Percentiles rank a stretch among this genome's conserved stretches.
Evolutionary conservation across 2,113 vertebrate genomes (phyloP).

Genomic region (Lampris incognitus): DNA sequence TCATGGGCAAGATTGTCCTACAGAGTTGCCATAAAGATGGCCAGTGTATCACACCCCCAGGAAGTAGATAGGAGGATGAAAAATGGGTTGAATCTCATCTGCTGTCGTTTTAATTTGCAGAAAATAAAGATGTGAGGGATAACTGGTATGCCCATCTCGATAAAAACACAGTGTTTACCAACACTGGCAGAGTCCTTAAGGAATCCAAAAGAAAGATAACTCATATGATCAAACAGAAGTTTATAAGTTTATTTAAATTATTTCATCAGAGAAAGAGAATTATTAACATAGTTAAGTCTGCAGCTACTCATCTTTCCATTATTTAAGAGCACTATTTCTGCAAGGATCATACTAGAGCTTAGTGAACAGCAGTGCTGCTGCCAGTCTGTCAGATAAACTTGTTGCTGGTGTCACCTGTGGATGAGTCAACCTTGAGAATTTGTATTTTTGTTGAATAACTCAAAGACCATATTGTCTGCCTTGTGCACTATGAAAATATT

Average conservation of each 20-base stretch:
- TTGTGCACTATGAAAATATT: conserved; percentile 25
- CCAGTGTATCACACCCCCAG: conserved; percentile 12
- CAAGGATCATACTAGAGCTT: conserved; percentile 1
- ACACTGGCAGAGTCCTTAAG: conserved; percentile 46
- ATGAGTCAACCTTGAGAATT: neutral
- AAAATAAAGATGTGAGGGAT: conserved; percentile 9
- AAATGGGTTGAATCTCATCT: conserved; percentile 25
- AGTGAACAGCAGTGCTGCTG: neutral
- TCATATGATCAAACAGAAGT: conserved; percentile 23
- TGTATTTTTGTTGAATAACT: conserved; percentile 4
- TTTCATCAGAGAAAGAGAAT: conserved; percentile 3
- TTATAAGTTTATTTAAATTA: conserved; percentile 29
- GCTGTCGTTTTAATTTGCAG: conserved; percentile 32
- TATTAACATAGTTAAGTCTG: conserved; percentile 12
- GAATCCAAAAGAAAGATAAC: conserved; percentile 20
- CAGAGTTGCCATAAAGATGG: conserved; percentile 1
- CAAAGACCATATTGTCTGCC: neutral
- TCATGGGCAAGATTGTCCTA: neutral
- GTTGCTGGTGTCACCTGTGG: neutral
- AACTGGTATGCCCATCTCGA: conserved; percentile 22
- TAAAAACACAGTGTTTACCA: conserved; percentile 34
- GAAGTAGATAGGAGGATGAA: conserved; percentile 5
- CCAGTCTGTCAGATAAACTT: conserved; percentile 1
- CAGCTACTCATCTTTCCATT: conserved; percentile 2
- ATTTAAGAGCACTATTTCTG: conserved; percentile 18